These are phyloP conservation scores for Tyrophagus putrescentiae DNA, from an alignment of 1,140 invertebrate species.

Conservation along the genomic window DNA sequence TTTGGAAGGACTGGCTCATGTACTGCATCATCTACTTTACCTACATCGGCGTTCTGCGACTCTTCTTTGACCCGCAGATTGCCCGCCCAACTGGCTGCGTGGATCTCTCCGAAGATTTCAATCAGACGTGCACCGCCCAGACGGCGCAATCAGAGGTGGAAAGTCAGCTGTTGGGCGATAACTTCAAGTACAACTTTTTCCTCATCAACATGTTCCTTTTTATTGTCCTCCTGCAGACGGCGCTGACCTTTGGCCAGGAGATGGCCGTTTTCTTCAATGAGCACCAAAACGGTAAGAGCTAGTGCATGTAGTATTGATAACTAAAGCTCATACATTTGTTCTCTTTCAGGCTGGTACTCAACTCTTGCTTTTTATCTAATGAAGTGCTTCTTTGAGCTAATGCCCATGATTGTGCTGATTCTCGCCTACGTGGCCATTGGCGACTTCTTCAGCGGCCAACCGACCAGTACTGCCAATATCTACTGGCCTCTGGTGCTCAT, in stretches of 20 bases:
- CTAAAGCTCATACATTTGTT: neutral
- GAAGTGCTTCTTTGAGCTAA: neutral
- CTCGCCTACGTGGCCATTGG: neutral
- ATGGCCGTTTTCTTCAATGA: constrained; percentile 12
- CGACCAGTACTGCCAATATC: neutral
- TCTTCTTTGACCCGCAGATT: neutral
- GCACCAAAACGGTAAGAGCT: constrained; percentile 17
- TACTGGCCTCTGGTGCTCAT: neutral
- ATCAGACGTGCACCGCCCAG: neutral
- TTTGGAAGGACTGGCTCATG: neutral
- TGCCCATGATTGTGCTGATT: neutral
- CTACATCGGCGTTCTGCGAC: too few relatives aligned
- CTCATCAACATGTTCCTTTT: neutral
- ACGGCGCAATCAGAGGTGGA: neutral
- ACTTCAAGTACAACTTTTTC: constrained; percentile 16
- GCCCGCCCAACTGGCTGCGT: neutral
- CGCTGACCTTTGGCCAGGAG: constrained; percentile 3
- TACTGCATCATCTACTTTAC: neutral
- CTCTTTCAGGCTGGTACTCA: constrained; percentile 3
- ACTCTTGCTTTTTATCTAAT: neutral
- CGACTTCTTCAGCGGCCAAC: neutral
- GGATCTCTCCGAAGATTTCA: neutral
- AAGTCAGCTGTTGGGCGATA: neutral
- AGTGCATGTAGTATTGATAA: neutral
- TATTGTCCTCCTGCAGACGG: neutral